Percentiles rank a stretch among this genome's conserved stretches.
phyloP scores from a whole-genome alignment of 1,140 invertebrate genomes.

The Drosophila bocqueti region DNA sequence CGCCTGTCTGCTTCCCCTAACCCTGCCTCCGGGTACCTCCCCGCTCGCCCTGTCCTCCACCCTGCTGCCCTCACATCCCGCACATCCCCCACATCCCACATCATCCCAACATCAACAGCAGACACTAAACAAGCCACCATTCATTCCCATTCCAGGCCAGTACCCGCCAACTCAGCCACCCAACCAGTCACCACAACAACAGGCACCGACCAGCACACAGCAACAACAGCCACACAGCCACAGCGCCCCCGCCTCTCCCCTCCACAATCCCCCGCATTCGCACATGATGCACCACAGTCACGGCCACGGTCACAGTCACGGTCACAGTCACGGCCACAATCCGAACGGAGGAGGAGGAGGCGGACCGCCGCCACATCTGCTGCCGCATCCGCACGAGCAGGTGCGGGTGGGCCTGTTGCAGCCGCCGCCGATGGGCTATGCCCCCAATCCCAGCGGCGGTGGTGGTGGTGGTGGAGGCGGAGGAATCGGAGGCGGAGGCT shows the following conservation, averaged over 20 bases:
- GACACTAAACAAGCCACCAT: conserved; percentile 62
- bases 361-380: conserved; percentile 38
- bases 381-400: conserved; percentile 71
- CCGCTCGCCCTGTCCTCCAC: conserved; percentile 23
- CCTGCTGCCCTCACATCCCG: conserved; percentile 15
- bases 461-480: not conserved
- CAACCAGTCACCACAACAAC: conserved; percentile 56
- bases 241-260: conserved; percentile 38
- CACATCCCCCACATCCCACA: conserved; percentile 7
- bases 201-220: conserved; percentile 62
- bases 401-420: conserved; percentile 69
- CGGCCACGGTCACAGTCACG: conserved; percentile 18
- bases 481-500: conserved; percentile 18
- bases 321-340: conserved; percentile 26
- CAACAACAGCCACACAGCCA: conserved; percentile 52
- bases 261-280: conserved; percentile 65
- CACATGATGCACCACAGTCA: conserved; percentile 62
- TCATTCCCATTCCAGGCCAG: conserved; percentile 78
- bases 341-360: conserved; percentile 33
- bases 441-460: conserved; percentile 17
- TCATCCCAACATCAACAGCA: conserved; percentile 16
- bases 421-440: conserved; percentile 53
- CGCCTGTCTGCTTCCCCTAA: conserved; percentile 31
- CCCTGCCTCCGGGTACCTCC: not conserved
- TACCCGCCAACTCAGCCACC: conserved; percentile 58